These are phyloP conservation scores for Gobionotothen gibberifrons DNA, from an alignment of 2,797 vertebrate species.

Conservation along the genomic window DNA sequence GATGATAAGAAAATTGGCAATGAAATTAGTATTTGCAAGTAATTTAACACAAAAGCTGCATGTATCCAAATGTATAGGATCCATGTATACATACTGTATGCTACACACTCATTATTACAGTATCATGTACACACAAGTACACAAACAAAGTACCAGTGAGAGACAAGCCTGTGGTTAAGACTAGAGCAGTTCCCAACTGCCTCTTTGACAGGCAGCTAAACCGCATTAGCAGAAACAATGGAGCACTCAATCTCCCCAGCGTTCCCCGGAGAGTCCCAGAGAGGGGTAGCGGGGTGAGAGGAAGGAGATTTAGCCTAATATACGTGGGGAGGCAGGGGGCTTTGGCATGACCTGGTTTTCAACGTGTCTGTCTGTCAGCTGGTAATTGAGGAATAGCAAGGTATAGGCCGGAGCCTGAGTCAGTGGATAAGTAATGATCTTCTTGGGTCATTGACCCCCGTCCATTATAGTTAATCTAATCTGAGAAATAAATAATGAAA, in stretches of 20 bases:
- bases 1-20: conserved; percentile 12
- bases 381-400: conserved; percentile 71
- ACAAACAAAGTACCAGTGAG: conserved; percentile 32
- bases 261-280: conserved; percentile 59
- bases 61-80: background rate
- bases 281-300: conserved; percentile 58
- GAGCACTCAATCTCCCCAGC: conserved; percentile 73
- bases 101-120: conserved; percentile 4
- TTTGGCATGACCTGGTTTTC: conserved; percentile 67
- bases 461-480: conserved; percentile 70
- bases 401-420: conserved; percentile 45
- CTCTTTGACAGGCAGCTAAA: conserved; percentile 79
- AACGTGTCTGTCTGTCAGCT: conserved; percentile 62
- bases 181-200: conserved; percentile 57
- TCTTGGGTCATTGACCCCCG: conserved; percentile 62
- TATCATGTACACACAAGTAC: background rate
- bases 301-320: conserved; percentile 68
- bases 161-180: conserved; percentile 52
- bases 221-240: conserved; percentile 80
- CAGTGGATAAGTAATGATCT: conserved; percentile 72
- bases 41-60: conserved; percentile 8
- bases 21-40: conserved; percentile 20
- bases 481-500: conserved; percentile 68
- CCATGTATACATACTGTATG: background rate
- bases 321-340: conserved; percentile 49